Evolutionary conservation across 2,797 vertebrate species (phyloP), one percentile per base, ranked within the genome.

Genomic region (Chloroceryle inda): DNA sequence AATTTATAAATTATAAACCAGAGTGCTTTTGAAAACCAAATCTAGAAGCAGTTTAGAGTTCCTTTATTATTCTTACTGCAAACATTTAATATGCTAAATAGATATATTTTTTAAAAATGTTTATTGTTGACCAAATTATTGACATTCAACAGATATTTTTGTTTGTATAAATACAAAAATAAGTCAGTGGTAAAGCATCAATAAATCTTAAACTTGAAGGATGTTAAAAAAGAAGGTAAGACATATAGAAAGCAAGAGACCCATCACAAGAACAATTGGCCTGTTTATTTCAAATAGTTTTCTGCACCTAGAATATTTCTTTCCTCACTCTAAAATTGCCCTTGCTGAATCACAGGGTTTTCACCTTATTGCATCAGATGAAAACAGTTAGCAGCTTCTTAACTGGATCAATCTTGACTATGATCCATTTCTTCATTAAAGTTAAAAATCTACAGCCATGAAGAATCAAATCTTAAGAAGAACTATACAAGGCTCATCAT

Each of bases 391-490:
- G 14, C n/a, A 91, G 24, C 64, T 85, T 92, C 45, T 63, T 93
- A 95, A 93, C 88, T 72, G 58, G 71, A 93, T 94, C 91, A 89
- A n/a, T 94, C 75, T 91, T 95, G 96, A 96, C 89, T 92, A 77
- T 93, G 94, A 96, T 96, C 86, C 85, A 93, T 93, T 53, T 96
- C 86, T 93, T 96, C 92, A 96, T 95, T 94, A 96, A 94, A 96
- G 72, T 92, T 96, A 93, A 95, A 96, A 95, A 95, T 94, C 81
- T 96, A 62, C 91, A 96, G 91, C 75, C 4, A 0, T 20, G 20
- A 58, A 91, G 94, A 94, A 96, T 93, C 95, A 95, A 96, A 61
- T 53, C 78, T 92, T 82, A 90, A 96, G 66, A 91, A 87, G 92
- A 95, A 72, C 73, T 90, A 84, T 44, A 73, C 73, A 84, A 58